Evolutionary conservation across 2,113 vertebrate genomes (phyloP).

Genomic region (Cyanistes caeruleus): DNA sequence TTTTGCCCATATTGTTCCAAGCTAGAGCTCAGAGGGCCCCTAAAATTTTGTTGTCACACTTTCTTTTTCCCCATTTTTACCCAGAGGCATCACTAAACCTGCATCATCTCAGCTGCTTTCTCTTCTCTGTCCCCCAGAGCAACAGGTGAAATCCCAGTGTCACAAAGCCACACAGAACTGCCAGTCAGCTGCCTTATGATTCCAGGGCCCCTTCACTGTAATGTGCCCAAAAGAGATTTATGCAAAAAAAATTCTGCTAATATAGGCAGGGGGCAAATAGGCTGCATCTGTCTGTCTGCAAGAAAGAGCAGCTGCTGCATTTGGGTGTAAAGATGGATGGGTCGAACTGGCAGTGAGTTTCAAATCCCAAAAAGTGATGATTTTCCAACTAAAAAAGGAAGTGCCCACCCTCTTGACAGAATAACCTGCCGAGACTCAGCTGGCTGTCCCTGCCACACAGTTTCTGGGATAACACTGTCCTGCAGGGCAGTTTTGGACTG

Average conservation of each 20-base stretch:
- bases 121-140: not conserved
- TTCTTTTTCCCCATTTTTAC: not conserved
- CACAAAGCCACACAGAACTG: not conserved
- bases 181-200: not conserved
- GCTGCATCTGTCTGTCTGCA: constrained; percentile 39
- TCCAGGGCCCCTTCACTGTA: not conserved
- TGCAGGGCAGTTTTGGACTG: not conserved
- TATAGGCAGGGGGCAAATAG: not conserved
- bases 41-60: not conserved
- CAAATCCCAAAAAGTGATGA: not conserved
- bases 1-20: not conserved
- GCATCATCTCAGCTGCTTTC: not conserved
- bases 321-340: constrained; percentile 10
- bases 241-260: constrained; percentile 1
- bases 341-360: not conserved
- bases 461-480: not conserved
- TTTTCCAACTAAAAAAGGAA: not conserved
- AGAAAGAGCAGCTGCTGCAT: not conserved
- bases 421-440: not conserved
- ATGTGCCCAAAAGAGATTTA: not conserved
- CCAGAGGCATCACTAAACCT: not conserved
- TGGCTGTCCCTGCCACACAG: not conserved
- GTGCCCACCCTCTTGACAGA: not conserved
- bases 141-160: not conserved
- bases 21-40: not conserved